Evolutionary conservation across 2,797 vertebrate genomes (phyloP), one percentile per base, ranked within the genome.

Genomic region (Menidia menidia): DNA sequence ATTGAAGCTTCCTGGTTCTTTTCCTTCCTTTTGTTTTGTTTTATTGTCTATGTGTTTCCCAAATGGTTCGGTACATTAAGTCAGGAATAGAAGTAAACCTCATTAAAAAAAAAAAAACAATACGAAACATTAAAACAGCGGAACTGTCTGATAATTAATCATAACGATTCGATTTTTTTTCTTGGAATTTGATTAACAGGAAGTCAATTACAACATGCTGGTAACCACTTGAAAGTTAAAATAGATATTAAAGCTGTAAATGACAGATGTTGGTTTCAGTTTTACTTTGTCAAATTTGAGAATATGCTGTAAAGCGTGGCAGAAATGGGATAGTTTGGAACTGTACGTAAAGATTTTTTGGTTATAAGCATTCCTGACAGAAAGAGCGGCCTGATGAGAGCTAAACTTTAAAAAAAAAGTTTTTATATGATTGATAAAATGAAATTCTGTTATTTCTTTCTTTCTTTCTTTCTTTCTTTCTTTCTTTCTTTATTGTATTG

Each of bases 1-100:
- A 87, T 82, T 81, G 66, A 66, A 63, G 63, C 74, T 80, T 39
- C 35, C 35, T 39, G 35, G 35, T 39, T 39, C 35, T 39, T 25
- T 25, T 25, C 25, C 25, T 25, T 25, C 25, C 25, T 25, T 25
- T 25, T 25, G 0, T 5, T 39, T 39, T 39, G 85, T 69, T 77
- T 73, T 55, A 61, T 67, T 33, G 10, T 42, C 42, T 47, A 4
- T 0, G 15, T 74, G 71, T 68, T 50, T 73, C 35, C 2, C 3
- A 43, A 58, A 57, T 59, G 31, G 35, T 10, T 39, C 35, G 35
- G 35, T 80, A 61, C 60, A 64, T 73, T 71, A 43, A 71, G 75
- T 68, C 65, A 52, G 77, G 41, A 77, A 63, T 45, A 73, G 55
- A 78, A 68, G 62, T 65, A 65, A 39, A 75, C 32, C 45, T 47